Evolutionary conservation across 2,113 vertebrate genomes (phyloP).

Genomic region (Gymnarchus niloticus): DNA sequence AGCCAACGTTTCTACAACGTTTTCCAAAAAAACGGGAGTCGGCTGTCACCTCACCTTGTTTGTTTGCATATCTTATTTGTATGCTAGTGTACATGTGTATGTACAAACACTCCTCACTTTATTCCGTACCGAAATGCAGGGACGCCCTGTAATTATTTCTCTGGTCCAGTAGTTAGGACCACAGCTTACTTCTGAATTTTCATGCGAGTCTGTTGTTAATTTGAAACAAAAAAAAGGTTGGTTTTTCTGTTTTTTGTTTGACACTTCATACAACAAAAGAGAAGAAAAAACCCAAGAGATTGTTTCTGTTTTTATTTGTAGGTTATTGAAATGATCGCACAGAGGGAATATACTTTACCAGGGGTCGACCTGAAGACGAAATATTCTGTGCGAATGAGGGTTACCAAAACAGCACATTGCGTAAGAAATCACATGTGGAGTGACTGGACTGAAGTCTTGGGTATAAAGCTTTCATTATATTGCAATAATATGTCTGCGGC

Average conservation of each 20-base stretch:
- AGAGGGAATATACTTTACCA: background rate
- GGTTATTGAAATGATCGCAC: background rate
- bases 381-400: constrained; percentile 45
- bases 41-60: background rate
- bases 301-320: background rate
- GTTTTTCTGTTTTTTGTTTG: no score
- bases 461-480: background rate
- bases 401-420: constrained; percentile 37
- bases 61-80: background rate
- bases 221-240: no score
- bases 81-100: no score
- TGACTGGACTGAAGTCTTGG: constrained; percentile 50
- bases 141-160: background rate
- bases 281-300: no score
- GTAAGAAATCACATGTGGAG: constrained; percentile 50
- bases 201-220: no score
- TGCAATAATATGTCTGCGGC: background rate
- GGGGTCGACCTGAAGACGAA: constrained; percentile 28
- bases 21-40: no score
- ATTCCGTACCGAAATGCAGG: background rate
- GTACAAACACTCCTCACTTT: background rate
- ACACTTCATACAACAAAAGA: no score
- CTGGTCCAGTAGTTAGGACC: background rate
- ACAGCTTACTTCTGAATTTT: background rate
- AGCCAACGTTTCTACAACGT: background rate